Evolutionary conservation across 2,888 invertebrate species (phyloP).

Genomic region (Ophraella communa): DNA sequence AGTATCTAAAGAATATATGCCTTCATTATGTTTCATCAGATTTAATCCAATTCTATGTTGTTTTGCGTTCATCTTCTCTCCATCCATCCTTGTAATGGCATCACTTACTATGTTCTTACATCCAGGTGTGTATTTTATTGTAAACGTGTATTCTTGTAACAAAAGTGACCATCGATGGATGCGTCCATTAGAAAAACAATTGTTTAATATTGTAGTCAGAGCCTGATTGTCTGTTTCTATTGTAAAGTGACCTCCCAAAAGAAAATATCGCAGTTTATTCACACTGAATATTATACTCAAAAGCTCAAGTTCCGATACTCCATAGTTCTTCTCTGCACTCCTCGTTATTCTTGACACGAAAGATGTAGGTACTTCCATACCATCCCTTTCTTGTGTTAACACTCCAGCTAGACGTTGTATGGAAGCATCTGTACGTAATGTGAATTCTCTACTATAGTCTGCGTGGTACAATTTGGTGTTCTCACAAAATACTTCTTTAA

Average conservation of each 20-base stretch:
- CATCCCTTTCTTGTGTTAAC: slow-evolving; percentile 4
- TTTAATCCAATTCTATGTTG: not conserved
- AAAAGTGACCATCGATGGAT: slow-evolving; percentile 24
- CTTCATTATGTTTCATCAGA: not conserved
- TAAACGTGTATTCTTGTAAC: slow-evolving; percentile 8
- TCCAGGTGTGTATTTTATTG: slow-evolving; percentile 15
- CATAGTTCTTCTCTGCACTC: slow-evolving; percentile 9
- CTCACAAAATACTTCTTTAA: slow-evolving; percentile 8
- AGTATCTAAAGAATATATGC: not conserved
- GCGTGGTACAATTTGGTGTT: slow-evolving; percentile 12
- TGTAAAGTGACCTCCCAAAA: slow-evolving; percentile 17
- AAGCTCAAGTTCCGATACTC: slow-evolving; percentile 10
- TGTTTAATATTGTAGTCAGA: slow-evolving; percentile 15
- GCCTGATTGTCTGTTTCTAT: slow-evolving; percentile 23
- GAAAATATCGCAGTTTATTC: slow-evolving; percentile 12
- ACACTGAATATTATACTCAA: slow-evolving; percentile 15
- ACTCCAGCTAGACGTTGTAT: slow-evolving; percentile 8
- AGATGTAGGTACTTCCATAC: slow-evolving; percentile 9
- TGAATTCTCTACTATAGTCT: slow-evolving; percentile 3
- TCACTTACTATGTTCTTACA: slow-evolving; percentile 13
- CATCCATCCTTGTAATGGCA: slow-evolving; percentile 10
- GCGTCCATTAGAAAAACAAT: slow-evolving; percentile 16
- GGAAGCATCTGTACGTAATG: slow-evolving; percentile 14
- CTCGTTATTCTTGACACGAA: slow-evolving; percentile 5
- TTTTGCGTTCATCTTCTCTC: not conserved